Evolutionary conservation across 2,888 invertebrate species (phyloP).

Genomic region (Pheosia tremula): DNA sequence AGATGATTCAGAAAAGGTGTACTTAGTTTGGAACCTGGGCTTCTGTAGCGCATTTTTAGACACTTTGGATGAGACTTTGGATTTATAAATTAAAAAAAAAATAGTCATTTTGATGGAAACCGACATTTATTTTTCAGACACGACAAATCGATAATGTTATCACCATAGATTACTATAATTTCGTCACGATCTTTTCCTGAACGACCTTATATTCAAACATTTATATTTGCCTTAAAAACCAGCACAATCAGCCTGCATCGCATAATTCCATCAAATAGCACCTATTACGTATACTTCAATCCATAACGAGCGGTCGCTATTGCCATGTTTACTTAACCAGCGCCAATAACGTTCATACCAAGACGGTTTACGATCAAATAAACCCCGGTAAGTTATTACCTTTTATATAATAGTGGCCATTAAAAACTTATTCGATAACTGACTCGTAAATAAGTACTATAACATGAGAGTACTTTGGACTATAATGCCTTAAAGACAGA

Average conservation of each 20-base stretch:
- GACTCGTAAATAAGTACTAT: constrained; percentile 16
- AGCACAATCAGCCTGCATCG: neutral
- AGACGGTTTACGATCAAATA: constrained; percentile 28
- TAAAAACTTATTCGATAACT: constrained; percentile 24
- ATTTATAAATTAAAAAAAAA: too few relatives aligned
- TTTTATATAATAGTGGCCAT: constrained; percentile 25
- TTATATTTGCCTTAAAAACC: neutral
- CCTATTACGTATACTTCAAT: neutral
- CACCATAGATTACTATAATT: too few relatives aligned
- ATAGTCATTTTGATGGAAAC: too few relatives aligned
- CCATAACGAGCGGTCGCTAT: constrained; percentile 2
- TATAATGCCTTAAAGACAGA: neutral
- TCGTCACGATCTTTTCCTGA: too few relatives aligned
- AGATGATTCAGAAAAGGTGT: too few relatives aligned
- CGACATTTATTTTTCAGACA: too few relatives aligned
- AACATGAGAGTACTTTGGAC: neutral
- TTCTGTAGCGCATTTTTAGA: too few relatives aligned
- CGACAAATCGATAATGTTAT: too few relatives aligned
- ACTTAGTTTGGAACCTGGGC: too few relatives aligned
- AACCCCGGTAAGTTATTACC: constrained; percentile 24
- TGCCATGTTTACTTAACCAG: constrained; percentile 6
- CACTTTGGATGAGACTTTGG: too few relatives aligned
- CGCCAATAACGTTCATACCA: constrained; percentile 5
- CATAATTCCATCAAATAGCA: neutral
- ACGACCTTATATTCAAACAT: too few relatives aligned